phyloP scores from a whole-genome alignment of 2,797 vertebrate genomes.

The Rhinogobio ventralis region DNA sequence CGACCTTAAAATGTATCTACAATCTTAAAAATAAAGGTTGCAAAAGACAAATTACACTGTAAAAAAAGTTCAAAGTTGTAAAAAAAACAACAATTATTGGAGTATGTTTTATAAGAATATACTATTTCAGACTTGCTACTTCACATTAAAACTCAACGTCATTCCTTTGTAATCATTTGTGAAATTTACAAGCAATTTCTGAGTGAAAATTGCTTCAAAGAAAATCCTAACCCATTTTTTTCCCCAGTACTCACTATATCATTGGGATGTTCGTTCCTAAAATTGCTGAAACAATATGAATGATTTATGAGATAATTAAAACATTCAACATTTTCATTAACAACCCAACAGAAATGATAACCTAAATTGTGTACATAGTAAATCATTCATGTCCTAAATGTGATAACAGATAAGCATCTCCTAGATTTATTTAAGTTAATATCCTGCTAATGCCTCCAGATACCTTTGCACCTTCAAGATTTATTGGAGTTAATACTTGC shows the following conservation, averaged over 20 bases:
- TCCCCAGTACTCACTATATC: no score
- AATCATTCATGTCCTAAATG: conserved; percentile 1
- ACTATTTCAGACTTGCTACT: no score
- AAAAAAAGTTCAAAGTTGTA: no score
- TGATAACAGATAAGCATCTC: conserved; percentile 17
- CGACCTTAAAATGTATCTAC: not conserved
- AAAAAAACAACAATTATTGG: no score
- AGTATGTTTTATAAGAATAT: no score
- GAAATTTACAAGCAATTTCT: no score
- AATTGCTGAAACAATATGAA: not conserved
- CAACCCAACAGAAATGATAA: not conserved
- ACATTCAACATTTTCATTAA: not conserved
- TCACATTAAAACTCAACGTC: no score
- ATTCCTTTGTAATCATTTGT: no score
- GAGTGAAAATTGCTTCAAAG: no score
- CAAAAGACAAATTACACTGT: not conserved
- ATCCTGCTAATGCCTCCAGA: not conserved
- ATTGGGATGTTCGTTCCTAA: no score
- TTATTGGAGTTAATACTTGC: not conserved
- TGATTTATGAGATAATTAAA: not conserved
- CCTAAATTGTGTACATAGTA: not conserved
- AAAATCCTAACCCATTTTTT: no score
- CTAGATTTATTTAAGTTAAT: conserved; percentile 18
- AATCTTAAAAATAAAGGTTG: not conserved
- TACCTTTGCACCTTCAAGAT: not conserved